A percentile compares a stretch with the other conserved stretches of the same genome.
Conservation (phyloP, 2,797 vertebrate genomes). For the Sebastes wilsoni region DNA sequence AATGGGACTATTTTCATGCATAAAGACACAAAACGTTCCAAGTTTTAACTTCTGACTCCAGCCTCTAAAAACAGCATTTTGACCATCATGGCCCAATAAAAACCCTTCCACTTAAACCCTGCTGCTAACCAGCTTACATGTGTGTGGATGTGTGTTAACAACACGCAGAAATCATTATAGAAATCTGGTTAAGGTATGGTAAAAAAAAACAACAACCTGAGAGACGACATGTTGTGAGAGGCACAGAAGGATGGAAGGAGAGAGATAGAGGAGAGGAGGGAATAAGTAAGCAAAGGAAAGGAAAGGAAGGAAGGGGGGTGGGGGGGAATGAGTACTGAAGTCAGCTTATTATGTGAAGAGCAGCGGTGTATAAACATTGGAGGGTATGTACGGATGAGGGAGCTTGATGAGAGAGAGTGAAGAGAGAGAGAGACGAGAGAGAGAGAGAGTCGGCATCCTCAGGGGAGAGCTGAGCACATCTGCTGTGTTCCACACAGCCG, state of each 20-base stretch:
- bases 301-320: not conserved
- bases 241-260: constrained; percentile 3
- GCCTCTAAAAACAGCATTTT: not conserved
- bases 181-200: constrained; percentile 9
- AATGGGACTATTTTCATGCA: not conserved
- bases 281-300: constrained; percentile 34
- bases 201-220: not conserved
- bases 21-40: not conserved
- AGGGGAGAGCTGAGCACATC: constrained; percentile 78
- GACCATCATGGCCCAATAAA: not conserved
- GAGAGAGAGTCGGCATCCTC: constrained; percentile 55
- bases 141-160: not conserved
- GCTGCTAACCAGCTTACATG: not conserved
- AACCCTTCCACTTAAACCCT: not conserved
- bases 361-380: constrained; percentile 69
- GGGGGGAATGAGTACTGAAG: constrained; percentile 57
- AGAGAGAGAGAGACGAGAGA: constrained; percentile 13
- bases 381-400: constrained; percentile 64
- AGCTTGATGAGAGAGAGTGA: constrained; percentile 52
- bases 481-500: constrained; percentile 74
- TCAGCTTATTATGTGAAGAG: constrained; percentile 75
- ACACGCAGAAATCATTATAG: not conserved
- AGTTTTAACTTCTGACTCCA: not conserved
- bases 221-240: not conserved
- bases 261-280: constrained; percentile 20